Evolutionary conservation across 2,113 vertebrate species (phyloP).

Genomic region (Anguilla rostrata): DNA sequence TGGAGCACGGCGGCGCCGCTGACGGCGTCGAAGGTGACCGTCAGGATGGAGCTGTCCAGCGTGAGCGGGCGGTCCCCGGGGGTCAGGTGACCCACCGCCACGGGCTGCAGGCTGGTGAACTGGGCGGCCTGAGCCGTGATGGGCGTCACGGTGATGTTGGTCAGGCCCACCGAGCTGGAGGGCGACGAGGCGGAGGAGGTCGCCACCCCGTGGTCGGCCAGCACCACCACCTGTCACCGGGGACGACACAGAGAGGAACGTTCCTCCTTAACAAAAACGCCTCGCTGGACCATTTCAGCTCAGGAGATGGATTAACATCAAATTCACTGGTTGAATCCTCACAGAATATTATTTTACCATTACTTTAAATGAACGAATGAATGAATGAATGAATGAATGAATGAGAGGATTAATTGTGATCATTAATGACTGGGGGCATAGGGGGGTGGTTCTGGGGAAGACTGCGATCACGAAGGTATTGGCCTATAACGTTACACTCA

Average conservation of each 20-base stretch:
- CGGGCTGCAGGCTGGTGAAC: conserved; percentile 91
- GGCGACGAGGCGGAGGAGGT: conserved; percentile 64
- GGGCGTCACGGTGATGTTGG: conserved; percentile 90
- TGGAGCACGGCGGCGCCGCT: conserved; percentile 88
- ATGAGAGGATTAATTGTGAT: no score
- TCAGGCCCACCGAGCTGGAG: conserved; percentile 81
- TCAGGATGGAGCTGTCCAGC: conserved; percentile 94
- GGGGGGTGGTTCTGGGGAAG: no score
- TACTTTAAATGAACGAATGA: no score
- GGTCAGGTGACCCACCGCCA: conserved; percentile 83
- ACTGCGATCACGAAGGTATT: no score
- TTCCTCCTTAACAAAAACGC: neutral
- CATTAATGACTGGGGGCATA: no score
- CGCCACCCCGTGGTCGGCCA: conserved; percentile 77
- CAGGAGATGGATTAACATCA: neutral
- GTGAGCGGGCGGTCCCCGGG: conserved; percentile 83
- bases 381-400: no score
- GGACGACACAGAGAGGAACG: neutral
- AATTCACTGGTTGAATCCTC: neutral
- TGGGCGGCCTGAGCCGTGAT: conserved; percentile 82
- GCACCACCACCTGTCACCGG: conserved; percentile 85
- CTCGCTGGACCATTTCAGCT: neutral
- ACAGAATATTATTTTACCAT: no score
- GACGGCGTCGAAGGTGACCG: conserved; percentile 91
- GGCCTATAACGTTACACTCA: no score